Evolutionary conservation across 2,113 vertebrate genomes (phyloP).

Genomic region (Microcebus jonahi): DNA sequence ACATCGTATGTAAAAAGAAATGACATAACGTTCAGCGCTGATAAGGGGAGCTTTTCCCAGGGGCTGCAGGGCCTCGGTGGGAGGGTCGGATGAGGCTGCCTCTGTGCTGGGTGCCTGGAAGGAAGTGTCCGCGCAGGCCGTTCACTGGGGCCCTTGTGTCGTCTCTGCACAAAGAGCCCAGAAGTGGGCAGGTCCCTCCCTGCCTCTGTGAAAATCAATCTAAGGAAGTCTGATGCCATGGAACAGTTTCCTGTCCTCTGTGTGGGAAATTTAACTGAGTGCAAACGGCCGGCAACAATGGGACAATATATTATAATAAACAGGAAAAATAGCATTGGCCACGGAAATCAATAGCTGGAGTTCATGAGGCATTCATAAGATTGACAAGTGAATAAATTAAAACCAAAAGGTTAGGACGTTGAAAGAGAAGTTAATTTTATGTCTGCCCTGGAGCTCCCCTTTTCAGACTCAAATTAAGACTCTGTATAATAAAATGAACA

Average conservation of each 20-base stretch:
- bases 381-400: slow-evolving; percentile 86
- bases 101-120: slow-evolving; percentile 83
- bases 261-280: slow-evolving; percentile 89
- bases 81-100: slow-evolving; percentile 75
- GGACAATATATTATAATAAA: slow-evolving; percentile 92
- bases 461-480: slow-evolving; percentile 74
- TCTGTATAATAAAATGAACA: slow-evolving; percentile 69
- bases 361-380: slow-evolving; percentile 83
- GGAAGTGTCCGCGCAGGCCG: slow-evolving; percentile 85
- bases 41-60: slow-evolving; percentile 80
- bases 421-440: slow-evolving; percentile 85
- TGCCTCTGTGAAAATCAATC: slow-evolving; percentile 87
- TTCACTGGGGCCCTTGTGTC: slow-evolving; percentile 75
- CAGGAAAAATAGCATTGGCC: slow-evolving; percentile 90
- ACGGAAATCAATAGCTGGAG: slow-evolving; percentile 87
- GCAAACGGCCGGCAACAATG: slow-evolving; percentile 88
- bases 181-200: slow-evolving; percentile 84
- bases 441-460: slow-evolving; percentile 76
- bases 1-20: slow-evolving; percentile 73
- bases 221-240: slow-evolving; percentile 90
- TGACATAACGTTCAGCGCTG: slow-evolving; percentile 67
- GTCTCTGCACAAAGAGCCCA: slow-evolving; percentile 84
- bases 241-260: slow-evolving; percentile 88
- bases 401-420: slow-evolving; percentile 81
- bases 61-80: slow-evolving; percentile 64